These are phyloP conservation scores for Benthosema pterotum DNA, from an alignment of 2,797 vertebrate species.

Conservation along the genomic window DNA sequence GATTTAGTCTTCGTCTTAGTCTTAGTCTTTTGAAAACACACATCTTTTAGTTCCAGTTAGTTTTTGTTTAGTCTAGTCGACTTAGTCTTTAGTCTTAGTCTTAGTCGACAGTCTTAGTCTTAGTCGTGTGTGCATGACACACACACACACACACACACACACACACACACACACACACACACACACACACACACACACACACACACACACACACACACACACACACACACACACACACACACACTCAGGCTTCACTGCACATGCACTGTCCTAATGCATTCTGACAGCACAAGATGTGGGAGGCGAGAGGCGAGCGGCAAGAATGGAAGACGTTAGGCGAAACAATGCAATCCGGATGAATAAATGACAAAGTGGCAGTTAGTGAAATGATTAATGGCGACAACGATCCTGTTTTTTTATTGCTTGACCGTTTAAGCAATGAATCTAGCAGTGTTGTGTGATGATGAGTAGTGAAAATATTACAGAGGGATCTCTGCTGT, in stretches of 20 bases:
- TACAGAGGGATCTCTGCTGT: too few species aligned
- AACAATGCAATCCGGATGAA: slow-evolving; percentile 40
- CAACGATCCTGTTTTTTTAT: slow-evolving; percentile 8
- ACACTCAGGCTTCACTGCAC: slow-evolving; percentile 59
- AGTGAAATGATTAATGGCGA: slow-evolving; percentile 61
- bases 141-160: not conserved
- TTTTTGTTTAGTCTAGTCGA: too few species aligned
- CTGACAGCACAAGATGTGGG: slow-evolving; percentile 68
- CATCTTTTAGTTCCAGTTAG: too few species aligned
- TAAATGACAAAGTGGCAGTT: slow-evolving; percentile 46
- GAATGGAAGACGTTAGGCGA: slow-evolving; percentile 37
- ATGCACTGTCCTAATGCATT: slow-evolving; percentile 64
- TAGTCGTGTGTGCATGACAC: too few species aligned
- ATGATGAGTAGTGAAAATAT: slow-evolving; percentile 5
- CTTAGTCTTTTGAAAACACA: too few species aligned
- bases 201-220: slow-evolving; percentile 32
- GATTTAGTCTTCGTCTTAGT: too few species aligned
- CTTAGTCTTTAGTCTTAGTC: too few species aligned
- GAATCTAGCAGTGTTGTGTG: not conserved
- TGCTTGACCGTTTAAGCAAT: not conserved
- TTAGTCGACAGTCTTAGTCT: too few species aligned
- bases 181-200: not conserved
- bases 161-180: slow-evolving; percentile 2
- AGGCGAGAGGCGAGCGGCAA: slow-evolving; percentile 38
- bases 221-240: slow-evolving; percentile 48